Conservation (phyloP, 1,140 invertebrate genomes). For the Magallana gigas region DNA sequence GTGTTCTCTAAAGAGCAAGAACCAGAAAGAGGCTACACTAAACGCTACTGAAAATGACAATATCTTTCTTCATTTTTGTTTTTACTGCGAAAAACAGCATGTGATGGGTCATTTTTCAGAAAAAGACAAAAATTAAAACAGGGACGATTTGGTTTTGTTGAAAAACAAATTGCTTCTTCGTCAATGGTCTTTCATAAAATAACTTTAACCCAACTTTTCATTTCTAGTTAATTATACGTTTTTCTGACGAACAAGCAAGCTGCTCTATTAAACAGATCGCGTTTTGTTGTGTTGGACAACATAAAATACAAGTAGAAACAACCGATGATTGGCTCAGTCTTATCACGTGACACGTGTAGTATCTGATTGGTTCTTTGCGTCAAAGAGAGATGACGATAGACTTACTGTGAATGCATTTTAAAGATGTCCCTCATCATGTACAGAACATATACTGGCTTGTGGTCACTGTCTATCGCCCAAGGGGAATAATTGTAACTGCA, state of each 20-base stretch:
- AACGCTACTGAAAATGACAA: constrained; percentile 27
- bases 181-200: neutral
- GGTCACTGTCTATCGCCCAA: constrained; percentile 84
- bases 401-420: constrained; percentile 69
- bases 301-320: neutral
- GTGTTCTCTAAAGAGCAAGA: constrained; percentile 19
- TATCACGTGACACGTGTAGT: constrained; percentile 21
- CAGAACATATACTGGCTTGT: constrained; percentile 86
- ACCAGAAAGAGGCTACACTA: constrained; percentile 30
- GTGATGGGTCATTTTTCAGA: neutral
- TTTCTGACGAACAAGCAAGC: no score
- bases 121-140: neutral
- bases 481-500: constrained; percentile 87
- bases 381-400: neutral
- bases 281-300: no score
- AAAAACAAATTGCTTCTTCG: neutral
- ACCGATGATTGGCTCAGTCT: neutral
- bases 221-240: neutral
- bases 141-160: neutral
- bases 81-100: constrained; percentile 41
- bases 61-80: constrained; percentile 54
- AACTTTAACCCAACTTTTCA: neutral
- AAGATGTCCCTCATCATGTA: constrained; percentile 91
- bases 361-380: constrained; percentile 30
- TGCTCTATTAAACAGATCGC: no score